A percentile compares a stretch with the other conserved stretches of the same genome.
Evolutionary conservation across 2,888 invertebrate genomes (phyloP).

Genomic region (Brachypterus glaber): DNA sequence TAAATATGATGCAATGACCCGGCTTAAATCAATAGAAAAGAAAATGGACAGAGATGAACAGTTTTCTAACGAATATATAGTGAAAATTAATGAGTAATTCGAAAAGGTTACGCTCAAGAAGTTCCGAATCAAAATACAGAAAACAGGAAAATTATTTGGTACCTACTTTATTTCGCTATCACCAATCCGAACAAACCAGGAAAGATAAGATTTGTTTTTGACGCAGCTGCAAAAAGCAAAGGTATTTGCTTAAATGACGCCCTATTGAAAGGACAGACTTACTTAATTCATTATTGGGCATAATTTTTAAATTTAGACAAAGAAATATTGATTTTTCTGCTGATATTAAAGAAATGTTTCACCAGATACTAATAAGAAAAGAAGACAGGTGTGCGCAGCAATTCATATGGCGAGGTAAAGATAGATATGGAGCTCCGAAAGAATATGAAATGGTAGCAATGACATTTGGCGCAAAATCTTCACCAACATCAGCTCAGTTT

Average conservation of each 20-base stretch:
- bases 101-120: slow-evolving; percentile 4
- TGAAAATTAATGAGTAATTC: no score
- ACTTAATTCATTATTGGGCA: slow-evolving; percentile 4
- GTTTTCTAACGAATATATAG: no score
- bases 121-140: not conserved
- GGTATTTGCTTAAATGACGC: slow-evolving; percentile 4
- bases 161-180: slow-evolving; percentile 3
- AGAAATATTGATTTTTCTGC: slow-evolving; percentile 2
- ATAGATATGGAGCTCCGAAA: not conserved
- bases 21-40: no score
- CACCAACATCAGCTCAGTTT: slow-evolving; percentile 8
- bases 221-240: slow-evolving; percentile 8
- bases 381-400: slow-evolving; percentile 8
- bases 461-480: slow-evolving; percentile 9
- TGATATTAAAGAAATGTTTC: slow-evolving; percentile 8
- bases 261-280: slow-evolving; percentile 7
- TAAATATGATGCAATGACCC: no score
- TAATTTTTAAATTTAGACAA: slow-evolving; percentile 7
- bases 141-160: not conserved
- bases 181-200: slow-evolving; percentile 3
- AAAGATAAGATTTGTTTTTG: slow-evolving; percentile 8
- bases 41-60: no score
- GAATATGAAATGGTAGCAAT: slow-evolving; percentile 6
- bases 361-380: not conserved
- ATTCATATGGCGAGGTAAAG: slow-evolving; percentile 8